Evolutionary conservation across 2,888 invertebrate species (phyloP).

Genomic region (Aspidapion aeneum): DNA sequence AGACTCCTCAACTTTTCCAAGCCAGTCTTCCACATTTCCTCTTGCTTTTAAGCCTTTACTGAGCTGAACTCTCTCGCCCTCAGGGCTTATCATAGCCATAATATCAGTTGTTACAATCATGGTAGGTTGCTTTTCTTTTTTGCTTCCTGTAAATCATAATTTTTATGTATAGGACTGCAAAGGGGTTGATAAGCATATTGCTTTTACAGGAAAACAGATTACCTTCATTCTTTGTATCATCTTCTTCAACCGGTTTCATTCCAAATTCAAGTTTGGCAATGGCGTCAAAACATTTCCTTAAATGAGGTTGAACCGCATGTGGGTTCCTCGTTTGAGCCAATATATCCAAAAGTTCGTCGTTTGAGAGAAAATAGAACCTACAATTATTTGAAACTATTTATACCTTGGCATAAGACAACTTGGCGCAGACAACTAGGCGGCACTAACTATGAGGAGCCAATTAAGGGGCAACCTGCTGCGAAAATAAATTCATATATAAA

Average conservation of each 20-base stretch:
- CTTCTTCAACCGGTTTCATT: constrained; percentile 49
- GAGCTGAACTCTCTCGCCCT: constrained; percentile 76
- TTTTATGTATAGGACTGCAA: no score
- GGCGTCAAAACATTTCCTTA: constrained; percentile 87
- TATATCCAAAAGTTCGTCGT: constrained; percentile 86
- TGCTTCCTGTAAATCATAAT: constrained; percentile 3
- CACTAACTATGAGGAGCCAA: no score
- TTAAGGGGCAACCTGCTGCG: no score
- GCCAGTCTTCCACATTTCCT: constrained; percentile 91
- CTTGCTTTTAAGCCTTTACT: constrained; percentile 73
- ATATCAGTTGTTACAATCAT: constrained; percentile 75
- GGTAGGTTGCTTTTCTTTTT: constrained; percentile 28
- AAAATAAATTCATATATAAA: no score
- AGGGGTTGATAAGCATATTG: no score
- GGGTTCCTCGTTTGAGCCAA: constrained; percentile 78
- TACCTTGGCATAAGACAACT: no score
- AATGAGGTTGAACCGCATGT: constrained; percentile 84
- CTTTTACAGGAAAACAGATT: no score
- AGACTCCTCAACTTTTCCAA: constrained; percentile 85
- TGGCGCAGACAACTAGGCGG: no score
- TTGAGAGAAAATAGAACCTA: constrained; percentile 85
- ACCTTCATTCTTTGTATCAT: constrained; percentile 37
- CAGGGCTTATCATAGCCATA: constrained; percentile 85
- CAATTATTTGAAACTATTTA: background rate
- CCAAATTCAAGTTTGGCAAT: constrained; percentile 77